A percentile compares a stretch with the other conserved stretches of the same genome.
Conservation (phyloP, 2,113 vertebrate species). For the Pteruthius melanotis region DNA sequence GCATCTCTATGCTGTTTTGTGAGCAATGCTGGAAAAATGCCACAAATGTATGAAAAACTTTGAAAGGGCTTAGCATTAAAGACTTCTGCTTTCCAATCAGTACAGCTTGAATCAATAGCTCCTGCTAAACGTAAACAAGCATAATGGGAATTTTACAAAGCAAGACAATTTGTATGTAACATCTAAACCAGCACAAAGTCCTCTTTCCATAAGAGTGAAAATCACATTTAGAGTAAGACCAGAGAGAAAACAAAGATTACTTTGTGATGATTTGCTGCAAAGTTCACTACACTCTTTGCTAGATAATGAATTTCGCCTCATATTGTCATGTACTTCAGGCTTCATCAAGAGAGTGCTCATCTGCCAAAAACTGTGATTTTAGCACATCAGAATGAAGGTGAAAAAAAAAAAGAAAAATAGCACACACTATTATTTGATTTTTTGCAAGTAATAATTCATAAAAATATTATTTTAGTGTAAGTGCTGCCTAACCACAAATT, state of each 20-base stretch:
- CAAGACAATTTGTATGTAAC: neutral
- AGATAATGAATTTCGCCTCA: conserved; percentile 74
- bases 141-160: conserved; percentile 60
- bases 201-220: conserved; percentile 59
- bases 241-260: conserved; percentile 69
- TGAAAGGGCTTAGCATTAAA: conserved; percentile 15
- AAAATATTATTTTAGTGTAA: conserved; percentile 48
- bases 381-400: conserved; percentile 66
- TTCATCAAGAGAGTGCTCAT: conserved; percentile 68
- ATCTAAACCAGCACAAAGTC: conserved; percentile 34
- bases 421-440: conserved; percentile 70
- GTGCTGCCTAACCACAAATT: neutral
- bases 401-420: conserved; percentile 39
- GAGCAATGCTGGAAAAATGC: neutral
- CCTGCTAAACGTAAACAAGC: neutral
- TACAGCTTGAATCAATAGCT: conserved; percentile 11
- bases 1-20: neutral
- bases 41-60: conserved; percentile 34
- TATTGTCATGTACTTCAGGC: conserved; percentile 67
- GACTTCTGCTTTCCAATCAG: conserved; percentile 34
- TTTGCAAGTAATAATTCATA: conserved; percentile 62
- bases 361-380: conserved; percentile 66
- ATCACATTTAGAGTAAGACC: conserved; percentile 64
- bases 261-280: conserved; percentile 66
- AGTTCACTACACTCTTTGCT: conserved; percentile 70